Conservation (phyloP, 2,113 vertebrate species). For the Orthochromis malagaraziensis region DNA sequence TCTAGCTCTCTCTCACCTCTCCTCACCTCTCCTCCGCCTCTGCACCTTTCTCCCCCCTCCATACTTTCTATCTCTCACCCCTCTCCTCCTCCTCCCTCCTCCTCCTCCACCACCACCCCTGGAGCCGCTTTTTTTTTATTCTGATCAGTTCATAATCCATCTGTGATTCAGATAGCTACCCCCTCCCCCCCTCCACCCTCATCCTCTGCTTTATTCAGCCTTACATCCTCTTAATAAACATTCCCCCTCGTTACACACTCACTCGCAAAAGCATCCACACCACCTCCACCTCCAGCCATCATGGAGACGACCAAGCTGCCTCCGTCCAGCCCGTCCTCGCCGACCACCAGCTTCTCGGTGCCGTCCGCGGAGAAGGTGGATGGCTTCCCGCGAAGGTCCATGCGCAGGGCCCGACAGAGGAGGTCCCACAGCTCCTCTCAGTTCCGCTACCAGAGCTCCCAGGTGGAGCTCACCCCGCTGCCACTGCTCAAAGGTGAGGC, state of each 20-base stretch:
- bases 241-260: background rate
- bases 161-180: conserved; percentile 31
- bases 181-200: background rate
- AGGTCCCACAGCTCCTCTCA: conserved; percentile 90
- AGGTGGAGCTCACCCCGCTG: conserved; percentile 87
- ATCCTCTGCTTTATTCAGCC: conserved; percentile 1
- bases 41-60: background rate
- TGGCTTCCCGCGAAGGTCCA: conserved; percentile 85
- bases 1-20: background rate
- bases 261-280: background rate
- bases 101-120: background rate
- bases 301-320: conserved; percentile 84
- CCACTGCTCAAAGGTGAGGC: conserved; percentile 86
- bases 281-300: background rate
- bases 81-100: background rate
- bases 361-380: conserved; percentile 90
- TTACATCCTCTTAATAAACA: background rate
- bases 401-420: conserved; percentile 84
- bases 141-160: conserved; percentile 25
- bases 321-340: conserved; percentile 85
- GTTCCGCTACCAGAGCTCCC: conserved; percentile 92
- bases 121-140: background rate
- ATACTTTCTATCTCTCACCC: background rate
- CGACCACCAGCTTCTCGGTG: conserved; percentile 85
- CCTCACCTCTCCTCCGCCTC: conserved; percentile 1